phyloP scores from a whole-genome alignment of 2,113 vertebrate species.

The Caloenas nicobarica region DNA sequence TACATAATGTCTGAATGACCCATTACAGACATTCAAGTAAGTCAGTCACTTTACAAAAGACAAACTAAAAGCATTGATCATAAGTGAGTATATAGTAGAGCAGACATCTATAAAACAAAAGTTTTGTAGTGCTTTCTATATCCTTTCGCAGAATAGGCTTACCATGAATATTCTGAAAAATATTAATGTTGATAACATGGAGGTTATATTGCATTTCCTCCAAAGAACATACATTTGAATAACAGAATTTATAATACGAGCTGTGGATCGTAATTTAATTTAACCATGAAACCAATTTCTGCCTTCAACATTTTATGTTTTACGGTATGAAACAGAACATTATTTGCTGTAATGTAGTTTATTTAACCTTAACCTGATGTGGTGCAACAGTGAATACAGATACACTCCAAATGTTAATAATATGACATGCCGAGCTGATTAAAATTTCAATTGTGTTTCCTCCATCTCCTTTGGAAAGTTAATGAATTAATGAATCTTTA shows the following conservation, averaged over 20 bases:
- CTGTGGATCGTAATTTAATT: constrained; percentile 63
- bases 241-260: constrained; percentile 36
- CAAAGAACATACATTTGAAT: constrained; percentile 38
- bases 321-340: constrained; percentile 64
- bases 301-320: constrained; percentile 67
- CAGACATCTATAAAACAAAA: not conserved
- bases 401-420: constrained; percentile 73
- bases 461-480: constrained; percentile 82
- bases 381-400: constrained; percentile 66
- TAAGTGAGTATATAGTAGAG: not conserved
- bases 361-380: constrained; percentile 76
- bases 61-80: not conserved
- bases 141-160: not conserved
- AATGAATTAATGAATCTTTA: constrained; percentile 90
- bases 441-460: constrained; percentile 78
- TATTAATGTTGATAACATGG: not conserved
- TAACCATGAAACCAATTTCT: constrained; percentile 67
- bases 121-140: not conserved
- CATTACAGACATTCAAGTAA: not conserved
- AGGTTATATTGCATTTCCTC: constrained; percentile 6
- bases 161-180: constrained; percentile 31
- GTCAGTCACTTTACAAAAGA: not conserved
- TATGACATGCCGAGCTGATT: constrained; percentile 74
- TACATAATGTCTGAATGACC: not conserved
- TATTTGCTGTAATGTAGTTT: constrained; percentile 71